A percentile compares a stretch with the other conserved stretches of the same genome.
Evolutionary conservation across 2,113 vertebrate genomes (phyloP).

Genomic region (Nerophis ophidion): DNA sequence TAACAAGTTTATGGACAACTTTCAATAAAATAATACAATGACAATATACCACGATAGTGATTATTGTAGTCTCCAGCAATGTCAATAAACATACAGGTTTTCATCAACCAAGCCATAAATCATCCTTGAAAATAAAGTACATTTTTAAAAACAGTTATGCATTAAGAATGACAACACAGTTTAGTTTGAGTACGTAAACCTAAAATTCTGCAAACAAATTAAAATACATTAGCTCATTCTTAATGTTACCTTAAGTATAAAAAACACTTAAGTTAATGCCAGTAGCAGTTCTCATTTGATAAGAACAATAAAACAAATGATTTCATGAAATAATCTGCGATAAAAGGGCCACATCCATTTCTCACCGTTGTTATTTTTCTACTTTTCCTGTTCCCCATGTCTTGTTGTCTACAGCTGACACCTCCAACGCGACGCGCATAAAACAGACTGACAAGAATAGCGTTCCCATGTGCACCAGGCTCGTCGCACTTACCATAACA

Average conservation of each 20-base stretch:
- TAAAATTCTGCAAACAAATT: conserved; percentile 9
- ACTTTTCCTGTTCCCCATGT: conserved; percentile 28
- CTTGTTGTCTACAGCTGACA: conserved; percentile 27
- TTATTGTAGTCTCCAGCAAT: conserved; percentile 16
- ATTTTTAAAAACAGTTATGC: conserved; percentile 14
- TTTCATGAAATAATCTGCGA: conserved; percentile 55
- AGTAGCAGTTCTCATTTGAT: conserved; percentile 47
- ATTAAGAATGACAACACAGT: conserved; percentile 16
- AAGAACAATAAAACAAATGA: conserved; percentile 46
- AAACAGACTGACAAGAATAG: conserved; percentile 52
- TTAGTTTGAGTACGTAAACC: conserved; percentile 8
- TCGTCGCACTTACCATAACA: conserved; percentile 18
- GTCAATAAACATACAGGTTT: conserved; percentile 27
- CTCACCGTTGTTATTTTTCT: conserved; percentile 7
- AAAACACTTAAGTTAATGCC: conserved; percentile 34
- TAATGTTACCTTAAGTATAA: conserved; percentile 37
- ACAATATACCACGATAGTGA: conserved; percentile 46
- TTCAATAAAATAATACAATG: conserved; percentile 46
- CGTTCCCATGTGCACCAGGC: conserved; percentile 45
- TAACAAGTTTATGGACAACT: conserved; percentile 53
- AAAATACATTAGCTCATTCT: background rate
- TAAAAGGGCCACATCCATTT: conserved; percentile 28
- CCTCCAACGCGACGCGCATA: conserved; percentile 55
- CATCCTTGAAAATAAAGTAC: conserved; percentile 10
- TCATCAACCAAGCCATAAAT: conserved; percentile 30